A percentile compares a stretch with the other conserved stretches of the same genome.
phyloP scores from a whole-genome alignment of 2,797 vertebrate species.

The Etheostoma perlongum region DNA sequence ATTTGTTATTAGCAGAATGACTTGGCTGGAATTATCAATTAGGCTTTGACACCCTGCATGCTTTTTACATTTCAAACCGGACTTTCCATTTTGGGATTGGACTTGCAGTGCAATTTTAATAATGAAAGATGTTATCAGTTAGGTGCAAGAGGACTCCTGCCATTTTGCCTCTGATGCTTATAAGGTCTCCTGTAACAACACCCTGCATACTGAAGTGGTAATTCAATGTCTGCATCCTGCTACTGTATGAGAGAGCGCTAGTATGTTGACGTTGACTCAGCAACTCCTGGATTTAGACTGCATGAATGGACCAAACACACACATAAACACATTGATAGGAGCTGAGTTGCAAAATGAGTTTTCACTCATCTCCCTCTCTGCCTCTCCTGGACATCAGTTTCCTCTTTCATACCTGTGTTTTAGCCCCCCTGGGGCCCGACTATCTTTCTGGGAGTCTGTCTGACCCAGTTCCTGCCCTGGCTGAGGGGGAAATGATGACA shows the following conservation, averaged over 20 bases:
- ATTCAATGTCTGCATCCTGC: slow-evolving; percentile 38
- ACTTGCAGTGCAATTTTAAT: slow-evolving; percentile 10
- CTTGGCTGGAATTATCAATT: background rate
- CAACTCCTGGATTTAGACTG: slow-evolving; percentile 15
- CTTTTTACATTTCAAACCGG: slow-evolving; percentile 7
- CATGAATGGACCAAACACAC: slow-evolving; percentile 19
- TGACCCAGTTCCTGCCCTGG: slow-evolving; percentile 75
- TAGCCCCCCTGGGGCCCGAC: slow-evolving; percentile 24
- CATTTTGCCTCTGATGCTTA: slow-evolving; percentile 43
- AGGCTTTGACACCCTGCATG: background rate
- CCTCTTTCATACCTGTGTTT: slow-evolving; percentile 51
- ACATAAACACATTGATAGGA: background rate
- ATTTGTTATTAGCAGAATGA: background rate
- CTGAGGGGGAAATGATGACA: slow-evolving; percentile 70
- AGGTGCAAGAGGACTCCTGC: slow-evolving; percentile 27
- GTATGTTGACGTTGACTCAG: slow-evolving; percentile 37
- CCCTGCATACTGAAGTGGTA: slow-evolving; percentile 30
- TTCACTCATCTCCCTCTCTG: background rate
- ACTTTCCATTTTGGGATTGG: background rate
- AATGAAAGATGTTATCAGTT: slow-evolving; percentile 53
- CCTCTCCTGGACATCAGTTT: slow-evolving; percentile 36
- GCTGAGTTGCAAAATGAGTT: slow-evolving; percentile 18
- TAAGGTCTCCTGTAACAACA: slow-evolving; percentile 50
- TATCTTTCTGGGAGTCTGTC: slow-evolving; percentile 56
- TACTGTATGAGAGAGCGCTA: slow-evolving; percentile 31